These are phyloP conservation scores for Sinosuthora webbiana DNA, from an alignment of 2,113 vertebrate species.

Conservation along the genomic window DNA sequence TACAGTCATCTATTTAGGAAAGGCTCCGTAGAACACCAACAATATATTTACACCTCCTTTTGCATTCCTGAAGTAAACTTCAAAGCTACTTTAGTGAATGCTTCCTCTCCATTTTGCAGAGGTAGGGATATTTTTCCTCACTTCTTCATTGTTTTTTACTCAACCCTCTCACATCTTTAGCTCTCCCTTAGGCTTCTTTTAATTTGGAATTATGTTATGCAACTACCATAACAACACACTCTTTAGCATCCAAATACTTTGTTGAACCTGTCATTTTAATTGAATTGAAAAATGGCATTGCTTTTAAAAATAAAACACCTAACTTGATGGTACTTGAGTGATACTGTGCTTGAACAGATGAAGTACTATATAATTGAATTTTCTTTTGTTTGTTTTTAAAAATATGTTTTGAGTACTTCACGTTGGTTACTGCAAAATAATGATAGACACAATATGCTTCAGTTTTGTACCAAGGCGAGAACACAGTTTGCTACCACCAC, in stretches of 20 bases:
- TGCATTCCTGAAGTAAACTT: not conserved
- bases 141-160: not conserved
- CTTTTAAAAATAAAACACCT: not conserved
- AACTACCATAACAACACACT: not conserved
- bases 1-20: not conserved
- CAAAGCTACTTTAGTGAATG: not conserved
- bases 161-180: not conserved
- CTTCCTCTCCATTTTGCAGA: not conserved
- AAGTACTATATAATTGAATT: not conserved
- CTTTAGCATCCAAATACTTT: not conserved
- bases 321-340: not conserved
- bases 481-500: not conserved
- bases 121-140: accelerated
- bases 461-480: not conserved
- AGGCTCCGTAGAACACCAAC: not conserved
- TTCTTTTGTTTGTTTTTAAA: not conserved
- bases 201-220: not conserved
- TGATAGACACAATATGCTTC: not conserved
- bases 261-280: not conserved
- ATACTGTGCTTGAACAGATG: not conserved
- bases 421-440: not conserved
- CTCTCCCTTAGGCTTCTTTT: not conserved
- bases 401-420: not conserved
- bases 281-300: not conserved
- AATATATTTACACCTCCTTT: not conserved